Conservation (phyloP, 2,797 vertebrate genomes). For the Dallia pectoralis region DNA sequence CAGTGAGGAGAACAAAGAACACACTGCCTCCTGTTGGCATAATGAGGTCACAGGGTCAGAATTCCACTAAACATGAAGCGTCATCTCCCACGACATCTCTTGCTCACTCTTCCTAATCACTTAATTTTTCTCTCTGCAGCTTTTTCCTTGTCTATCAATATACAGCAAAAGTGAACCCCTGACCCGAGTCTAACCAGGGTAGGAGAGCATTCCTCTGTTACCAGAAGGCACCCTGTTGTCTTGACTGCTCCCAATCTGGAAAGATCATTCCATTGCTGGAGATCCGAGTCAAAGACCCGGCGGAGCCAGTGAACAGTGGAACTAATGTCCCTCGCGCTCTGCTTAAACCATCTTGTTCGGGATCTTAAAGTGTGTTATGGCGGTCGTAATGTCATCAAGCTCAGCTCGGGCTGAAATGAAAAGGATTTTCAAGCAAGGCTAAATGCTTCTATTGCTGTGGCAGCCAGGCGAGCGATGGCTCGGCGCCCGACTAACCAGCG, state of each 20-base stretch:
- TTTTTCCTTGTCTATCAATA: background rate
- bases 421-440: slow-evolving; percentile 71
- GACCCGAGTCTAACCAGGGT: background rate
- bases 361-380: slow-evolving; percentile 41
- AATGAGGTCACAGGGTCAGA: slow-evolving; percentile 81
- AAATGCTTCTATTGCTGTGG: slow-evolving; percentile 58
- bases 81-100: background rate
- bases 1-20: slow-evolving; percentile 59
- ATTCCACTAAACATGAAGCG: slow-evolving; percentile 5
- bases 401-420: slow-evolving; percentile 61
- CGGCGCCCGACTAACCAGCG: slow-evolving; percentile 36
- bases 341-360: slow-evolving; percentile 58
- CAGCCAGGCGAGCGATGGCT: slow-evolving; percentile 18
- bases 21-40: slow-evolving; percentile 66
- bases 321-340: slow-evolving; percentile 58
- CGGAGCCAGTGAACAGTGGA: slow-evolving; percentile 47
- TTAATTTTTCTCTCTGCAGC: background rate
- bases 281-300: slow-evolving; percentile 21
- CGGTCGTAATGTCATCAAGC: slow-evolving; percentile 61
- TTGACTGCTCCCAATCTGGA: slow-evolving; percentile 19
- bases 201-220: too few relatives aligned
- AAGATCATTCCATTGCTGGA: background rate
- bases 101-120: background rate
- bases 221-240: background rate
- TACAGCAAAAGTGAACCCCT: background rate